Evolutionary conservation across 1,140 invertebrate species (phyloP).

Genomic region (Cheumatopsyche charites): DNA sequence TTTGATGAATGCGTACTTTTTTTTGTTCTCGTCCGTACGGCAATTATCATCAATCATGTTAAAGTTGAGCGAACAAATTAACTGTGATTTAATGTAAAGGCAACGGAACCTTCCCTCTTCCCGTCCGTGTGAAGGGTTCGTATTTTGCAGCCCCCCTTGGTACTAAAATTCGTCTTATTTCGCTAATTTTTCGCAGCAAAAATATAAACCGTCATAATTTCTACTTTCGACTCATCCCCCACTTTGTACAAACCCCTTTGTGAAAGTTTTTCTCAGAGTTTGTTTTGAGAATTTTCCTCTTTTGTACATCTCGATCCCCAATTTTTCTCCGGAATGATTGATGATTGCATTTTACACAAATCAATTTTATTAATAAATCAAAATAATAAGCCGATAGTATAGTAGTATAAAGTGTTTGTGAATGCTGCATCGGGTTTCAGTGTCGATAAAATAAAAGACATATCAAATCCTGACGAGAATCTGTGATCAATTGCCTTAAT

Average conservation of each 20-base stretch:
- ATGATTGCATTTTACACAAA: too few species aligned
- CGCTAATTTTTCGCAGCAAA: constrained; percentile 33
- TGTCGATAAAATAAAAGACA: too few species aligned
- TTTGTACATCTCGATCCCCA: not conserved
- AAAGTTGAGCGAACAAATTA: constrained; percentile 36
- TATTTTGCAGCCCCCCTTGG: not conserved
- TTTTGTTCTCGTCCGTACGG: constrained; percentile 21
- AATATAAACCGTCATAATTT: constrained; percentile 26
- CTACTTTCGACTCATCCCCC: not conserved
- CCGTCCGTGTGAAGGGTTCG: constrained; percentile 5
- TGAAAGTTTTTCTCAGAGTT: constrained; percentile 9
- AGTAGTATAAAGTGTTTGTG: too few species aligned
- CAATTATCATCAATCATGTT: constrained; percentile 41
- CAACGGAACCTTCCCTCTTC: not conserved
- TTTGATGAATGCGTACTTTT: constrained; percentile 31
- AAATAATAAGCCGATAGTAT: too few species aligned
- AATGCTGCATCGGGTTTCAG: too few species aligned
- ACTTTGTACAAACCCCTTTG: constrained; percentile 2
- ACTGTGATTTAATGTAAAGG: constrained; percentile 34
- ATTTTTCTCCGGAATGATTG: not conserved
- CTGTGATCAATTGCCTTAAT: too few species aligned
- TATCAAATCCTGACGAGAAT: too few species aligned
- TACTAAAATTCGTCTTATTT: constrained; percentile 21
- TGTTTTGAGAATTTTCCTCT: not conserved
- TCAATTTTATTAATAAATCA: too few species aligned